Evolutionary conservation across 2,888 invertebrate species (phyloP), one percentile per base, ranked within the genome.

Genomic region (Euplagia quadripunctaria): DNA sequence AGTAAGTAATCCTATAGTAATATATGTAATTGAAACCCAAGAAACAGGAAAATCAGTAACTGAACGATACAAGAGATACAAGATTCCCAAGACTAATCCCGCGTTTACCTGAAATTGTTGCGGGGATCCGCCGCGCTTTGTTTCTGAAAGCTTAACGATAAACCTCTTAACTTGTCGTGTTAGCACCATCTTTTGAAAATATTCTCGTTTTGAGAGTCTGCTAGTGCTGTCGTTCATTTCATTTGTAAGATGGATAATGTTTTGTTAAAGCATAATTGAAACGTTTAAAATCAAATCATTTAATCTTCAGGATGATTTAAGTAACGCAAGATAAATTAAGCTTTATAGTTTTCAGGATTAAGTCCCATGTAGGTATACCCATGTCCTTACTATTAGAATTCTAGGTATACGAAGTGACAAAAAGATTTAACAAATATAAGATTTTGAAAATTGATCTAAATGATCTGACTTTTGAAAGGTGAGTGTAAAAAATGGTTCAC

Each of bases 81-180:
- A 81, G 79, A 80, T 82, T 79, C 75, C 75, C 61, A 75, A 76
- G 72, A 77, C 71, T 83, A 83, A 80, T 82, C 66, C 76, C 58
- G 63, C 70, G 68, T 79, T 81, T 77, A 83, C 81, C 78, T 80
- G 81, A 6, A 73, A 82, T 81, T 81, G 77, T 77, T 77, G 79
- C 71, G 71, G 73, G 61, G 70, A 75, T 69, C 46, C 68, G 74
- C 64, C 41, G 42, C 70, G 70, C 72, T 80, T 82, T 83, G 77
- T 83, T 82, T 68, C 74, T 63, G 79, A 73, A 78, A 77, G 80
- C 78, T 83, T 82, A 83, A 64, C 72, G 73, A 68, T 83, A 81
- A 83, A 83, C 77, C 78, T 78, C 76, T 81, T 82, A 82, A 73
- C 75, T 76, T 77, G 72, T 78, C 71, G 69, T 52, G 76, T 78